Evolutionary conservation across 2,888 invertebrate species (phyloP), one percentile per base, ranked within the genome.

Genomic region (Gibbula magus): DNA sequence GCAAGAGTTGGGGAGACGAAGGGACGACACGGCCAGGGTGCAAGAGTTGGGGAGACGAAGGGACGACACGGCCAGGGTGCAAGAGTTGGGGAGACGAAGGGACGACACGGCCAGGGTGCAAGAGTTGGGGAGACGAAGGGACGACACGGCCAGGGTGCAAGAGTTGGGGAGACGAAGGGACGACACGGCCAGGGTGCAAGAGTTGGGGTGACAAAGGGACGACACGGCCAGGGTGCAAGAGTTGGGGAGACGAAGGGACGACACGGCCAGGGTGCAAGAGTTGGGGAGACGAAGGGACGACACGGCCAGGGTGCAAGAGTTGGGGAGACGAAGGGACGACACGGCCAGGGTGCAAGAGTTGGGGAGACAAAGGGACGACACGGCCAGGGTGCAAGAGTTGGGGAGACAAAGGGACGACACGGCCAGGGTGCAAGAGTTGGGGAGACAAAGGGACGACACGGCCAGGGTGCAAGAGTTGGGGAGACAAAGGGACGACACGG

Each of bases 201-300:
- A n/a, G n/a, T n/a, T n/a, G 35, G 35, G 32, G 32, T 20, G 20
- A 70, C 70, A 70, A 70, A 35, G 39, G 35, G 16, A 20, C 35
- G 35, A 32, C 70, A 70, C 70, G 70, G 39, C 32, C 70, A 10
- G 70, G 70, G 70, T 32, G 35, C 39, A 39, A 70, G 70, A 35
- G 39, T 20, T 20, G 35, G 70, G n/a, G 18, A 35, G 32, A 32
- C 35, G 29, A 67, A 39, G n/a, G n/a, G n/a, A n/a, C n/a, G n/a
- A n/a, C n/a, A n/a, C n/a, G n/a, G n/a, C n/a, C n/a, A n/a, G n/a
- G n/a, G n/a, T n/a, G n/a, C n/a, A n/a, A n/a, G n/a, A n/a, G n/a
- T n/a, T n/a, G 35, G 35, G 32, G 32, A 13, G 20, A 70, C 70
- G 35, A 70, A 35, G 39, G 35, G 16, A 20, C 35, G 35, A 32